phyloP scores from a whole-genome alignment of 2,888 invertebrate genomes.

The Scaptomyza flava region DNA sequence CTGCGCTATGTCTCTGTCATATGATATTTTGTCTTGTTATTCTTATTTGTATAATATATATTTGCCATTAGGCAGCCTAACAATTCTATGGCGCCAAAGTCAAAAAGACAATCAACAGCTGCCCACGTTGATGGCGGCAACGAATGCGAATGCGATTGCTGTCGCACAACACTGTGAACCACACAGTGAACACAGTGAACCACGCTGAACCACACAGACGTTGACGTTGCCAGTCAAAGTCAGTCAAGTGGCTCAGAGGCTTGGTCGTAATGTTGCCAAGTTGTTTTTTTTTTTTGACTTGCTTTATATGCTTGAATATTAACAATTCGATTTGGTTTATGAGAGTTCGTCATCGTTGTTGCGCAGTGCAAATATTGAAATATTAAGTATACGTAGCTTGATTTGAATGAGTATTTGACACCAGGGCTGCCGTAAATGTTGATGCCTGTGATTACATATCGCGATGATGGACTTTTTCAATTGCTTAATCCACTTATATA shows the following conservation, averaged over 20 bases:
- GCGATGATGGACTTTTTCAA: slow-evolving; percentile 16
- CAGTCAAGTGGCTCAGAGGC: slow-evolving; percentile 80
- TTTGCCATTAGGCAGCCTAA: slow-evolving; percentile 63
- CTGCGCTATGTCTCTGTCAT: slow-evolving; percentile 32
- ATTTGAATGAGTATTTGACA: slow-evolving; percentile 59
- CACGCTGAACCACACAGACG: slow-evolving; percentile 21
- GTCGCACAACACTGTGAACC: slow-evolving; percentile 36
- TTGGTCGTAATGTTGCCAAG: slow-evolving; percentile 60
- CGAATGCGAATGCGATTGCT: slow-evolving; percentile 41
- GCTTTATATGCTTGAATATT: slow-evolving; percentile 49
- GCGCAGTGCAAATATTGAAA: slow-evolving; percentile 50
- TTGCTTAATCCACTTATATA: slow-evolving; percentile 5
- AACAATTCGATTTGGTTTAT: slow-evolving; percentile 73
- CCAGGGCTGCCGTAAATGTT: slow-evolving; percentile 56
- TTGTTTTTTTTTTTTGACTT: slow-evolving; percentile 21
- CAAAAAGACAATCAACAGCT: slow-evolving; percentile 79
- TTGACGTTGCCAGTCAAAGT: slow-evolving; percentile 38
- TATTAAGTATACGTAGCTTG: slow-evolving; percentile 71
- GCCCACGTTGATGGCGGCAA: slow-evolving; percentile 69
- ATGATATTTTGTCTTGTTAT: slow-evolving; percentile 33
- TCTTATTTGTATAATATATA: slow-evolving; percentile 34
- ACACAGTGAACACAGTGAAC: slow-evolving; percentile 29
- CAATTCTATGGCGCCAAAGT: slow-evolving; percentile 74
- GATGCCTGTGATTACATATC: slow-evolving; percentile 31
- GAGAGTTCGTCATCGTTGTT: slow-evolving; percentile 36